Conservation (phyloP, 1,140 invertebrate species). For the Scylla paramamosain region DNA sequence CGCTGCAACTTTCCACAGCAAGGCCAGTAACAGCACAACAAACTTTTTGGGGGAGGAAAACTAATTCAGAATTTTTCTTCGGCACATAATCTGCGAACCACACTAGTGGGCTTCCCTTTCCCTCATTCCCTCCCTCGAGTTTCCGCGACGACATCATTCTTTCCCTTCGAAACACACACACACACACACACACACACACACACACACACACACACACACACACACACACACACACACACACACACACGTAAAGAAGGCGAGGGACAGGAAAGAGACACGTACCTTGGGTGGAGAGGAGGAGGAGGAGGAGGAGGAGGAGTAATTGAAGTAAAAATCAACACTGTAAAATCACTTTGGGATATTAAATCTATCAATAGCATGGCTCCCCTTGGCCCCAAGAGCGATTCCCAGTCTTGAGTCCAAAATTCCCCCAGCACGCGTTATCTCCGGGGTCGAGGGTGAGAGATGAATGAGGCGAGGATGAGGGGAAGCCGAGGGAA, state of each 20-base stretch:
- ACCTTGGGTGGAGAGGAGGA: not conserved
- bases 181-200: too few relatives aligned
- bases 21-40: not conserved
- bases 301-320: too few relatives aligned
- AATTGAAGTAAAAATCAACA: not conserved
- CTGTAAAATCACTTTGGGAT: slow-evolving; percentile 3
- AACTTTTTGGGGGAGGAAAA: not conserved
- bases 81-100: not conserved
- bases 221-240: too few relatives aligned
- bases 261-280: not conserved
- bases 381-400: not conserved
- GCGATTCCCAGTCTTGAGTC: not conserved
- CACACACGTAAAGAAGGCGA: not conserved
- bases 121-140: not conserved
- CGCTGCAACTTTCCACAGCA: not conserved
- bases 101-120: not conserved
- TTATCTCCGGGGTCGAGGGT: not conserved
- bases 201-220: too few relatives aligned
- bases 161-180: too few relatives aligned
- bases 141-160: not conserved
- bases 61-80: not conserved
- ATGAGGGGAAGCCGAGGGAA: not conserved
- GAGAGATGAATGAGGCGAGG: not conserved
- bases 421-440: not conserved
- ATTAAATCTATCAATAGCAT: slow-evolving; percentile 6